These are phyloP conservation scores for Rhegmatorhina hoffmannsi DNA, from an alignment of 2,113 vertebrate species.

Conservation along the genomic window DNA sequence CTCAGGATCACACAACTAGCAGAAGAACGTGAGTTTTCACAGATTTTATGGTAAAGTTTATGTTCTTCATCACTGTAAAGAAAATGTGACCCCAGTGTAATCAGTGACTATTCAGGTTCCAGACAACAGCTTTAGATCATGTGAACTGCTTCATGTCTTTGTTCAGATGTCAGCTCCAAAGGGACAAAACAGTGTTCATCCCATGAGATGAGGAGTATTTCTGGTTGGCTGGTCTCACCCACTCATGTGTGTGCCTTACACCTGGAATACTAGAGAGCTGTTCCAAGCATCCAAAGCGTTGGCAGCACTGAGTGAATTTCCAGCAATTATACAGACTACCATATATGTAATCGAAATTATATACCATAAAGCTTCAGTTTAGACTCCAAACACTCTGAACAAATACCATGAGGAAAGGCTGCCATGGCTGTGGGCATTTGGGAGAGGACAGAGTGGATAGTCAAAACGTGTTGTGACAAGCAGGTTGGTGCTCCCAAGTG, in stretches of 20 bases:
- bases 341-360: background rate
- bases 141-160: fast-evolving
- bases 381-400: background rate
- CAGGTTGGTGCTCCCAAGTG: background rate
- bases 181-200: background rate
- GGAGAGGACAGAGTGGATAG: background rate
- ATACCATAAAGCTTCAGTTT: background rate
- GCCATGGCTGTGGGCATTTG: background rate
- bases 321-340: background rate
- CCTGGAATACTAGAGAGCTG: background rate
- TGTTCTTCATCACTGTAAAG: background rate
- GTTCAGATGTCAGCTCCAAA: background rate
- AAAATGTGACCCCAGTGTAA: background rate
- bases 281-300: background rate
- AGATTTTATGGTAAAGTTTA: background rate
- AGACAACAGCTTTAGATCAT: background rate
- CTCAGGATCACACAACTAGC: background rate
- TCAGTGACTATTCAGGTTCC: background rate
- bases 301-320: background rate
- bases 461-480: background rate
- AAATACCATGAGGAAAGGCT: background rate
- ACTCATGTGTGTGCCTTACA: background rate
- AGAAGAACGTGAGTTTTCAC: background rate
- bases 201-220: background rate
- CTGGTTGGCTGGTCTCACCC: background rate